phyloP scores from a whole-genome alignment of 2,888 invertebrate species.

The Acholoe squamosa region DNA sequence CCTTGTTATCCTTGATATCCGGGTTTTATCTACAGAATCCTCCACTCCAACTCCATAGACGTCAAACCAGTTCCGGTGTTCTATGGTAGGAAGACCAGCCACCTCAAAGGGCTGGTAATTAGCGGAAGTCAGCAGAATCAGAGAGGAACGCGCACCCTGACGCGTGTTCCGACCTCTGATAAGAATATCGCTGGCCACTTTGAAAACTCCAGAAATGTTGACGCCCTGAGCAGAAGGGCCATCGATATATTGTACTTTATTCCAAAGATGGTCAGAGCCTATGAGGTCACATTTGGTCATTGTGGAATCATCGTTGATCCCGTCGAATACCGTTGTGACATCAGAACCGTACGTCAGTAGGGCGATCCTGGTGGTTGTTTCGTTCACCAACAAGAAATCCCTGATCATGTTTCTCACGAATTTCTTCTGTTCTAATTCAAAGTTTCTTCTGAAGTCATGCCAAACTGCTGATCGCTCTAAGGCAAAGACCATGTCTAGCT shows the following conservation, averaged over 20 bases:
- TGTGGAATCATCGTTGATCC: neutral
- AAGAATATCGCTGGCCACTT: neutral
- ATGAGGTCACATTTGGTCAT: slow-evolving; percentile 42
- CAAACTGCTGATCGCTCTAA: neutral
- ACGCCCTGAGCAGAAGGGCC: neutral
- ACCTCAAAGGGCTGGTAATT: neutral
- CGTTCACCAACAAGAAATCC: slow-evolving; percentile 10
- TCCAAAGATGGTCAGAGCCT: neutral
- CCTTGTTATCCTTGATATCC: neutral
- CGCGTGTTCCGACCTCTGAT: neutral
- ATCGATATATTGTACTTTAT: neutral
- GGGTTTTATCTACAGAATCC: neutral
- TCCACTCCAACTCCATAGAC: neutral
- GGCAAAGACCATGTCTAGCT: slow-evolving; percentile 22
- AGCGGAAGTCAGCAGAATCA: neutral
- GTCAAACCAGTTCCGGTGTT: slow-evolving; percentile 33
- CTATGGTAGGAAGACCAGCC: too few relatives aligned
- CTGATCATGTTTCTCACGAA: slow-evolving; percentile 31
- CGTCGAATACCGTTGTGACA: neutral
- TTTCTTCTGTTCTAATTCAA: slow-evolving; percentile 32
- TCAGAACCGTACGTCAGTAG: neutral
- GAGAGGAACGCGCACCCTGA: neutral
- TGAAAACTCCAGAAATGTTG: slow-evolving; percentile 31
- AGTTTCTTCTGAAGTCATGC: neutral
- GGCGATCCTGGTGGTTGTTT: neutral